Base-by-base conservation (phyloP, 1,140 invertebrate genomes). In the Lepidurus apus region DNA sequence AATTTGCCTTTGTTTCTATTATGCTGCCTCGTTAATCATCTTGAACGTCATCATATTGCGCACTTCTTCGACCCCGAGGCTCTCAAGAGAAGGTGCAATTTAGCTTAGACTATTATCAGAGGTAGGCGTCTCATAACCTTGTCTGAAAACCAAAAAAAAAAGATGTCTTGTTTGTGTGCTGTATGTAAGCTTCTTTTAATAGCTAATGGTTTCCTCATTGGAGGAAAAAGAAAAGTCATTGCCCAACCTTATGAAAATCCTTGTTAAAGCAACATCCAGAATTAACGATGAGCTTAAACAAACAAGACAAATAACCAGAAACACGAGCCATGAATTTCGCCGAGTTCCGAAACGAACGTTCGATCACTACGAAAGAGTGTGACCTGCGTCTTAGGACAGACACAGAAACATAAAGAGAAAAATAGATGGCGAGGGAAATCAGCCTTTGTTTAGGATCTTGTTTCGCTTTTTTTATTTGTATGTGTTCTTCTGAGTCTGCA, bases 61-160 rank as follows among this genome's bases (percentile, higher is more conserved):
- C 17, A 10, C 10, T 6, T 47, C 45, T 47, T 17, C 21, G n/a
- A 13, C 53, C 53, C 53, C 53, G n/a, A 65, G 21, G 21, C 17
- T 65, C 53, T n/a, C n/a, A 65, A n/a, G 21, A 65, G 21, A 65
- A 65, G 53, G 21, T 65, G 53, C 53, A 65, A 65, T 65, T 65
- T 65, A 65, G 53, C 21, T 34, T 34, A 34, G 34, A 34, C 34
- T 65, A 21, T 65, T 65, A 65, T n/a, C 53, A 65, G 21, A 65
- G 53, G 53, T 65, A 65, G 53, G 53, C 53, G 53, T 65, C 21
- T 7, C 53, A n/a, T 65, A 65, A 21, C 53, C 53, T 65, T 65
- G 53, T 65, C 17, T 65, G 53, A 13, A 65, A 65, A 65, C 17
- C 53, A n/a, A 21, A 34, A 34, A 34, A 34, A 26, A 26, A 26